Evolutionary conservation across 2,797 vertebrate genomes (phyloP).

Genomic region (Cichlasoma orientale): DNA sequence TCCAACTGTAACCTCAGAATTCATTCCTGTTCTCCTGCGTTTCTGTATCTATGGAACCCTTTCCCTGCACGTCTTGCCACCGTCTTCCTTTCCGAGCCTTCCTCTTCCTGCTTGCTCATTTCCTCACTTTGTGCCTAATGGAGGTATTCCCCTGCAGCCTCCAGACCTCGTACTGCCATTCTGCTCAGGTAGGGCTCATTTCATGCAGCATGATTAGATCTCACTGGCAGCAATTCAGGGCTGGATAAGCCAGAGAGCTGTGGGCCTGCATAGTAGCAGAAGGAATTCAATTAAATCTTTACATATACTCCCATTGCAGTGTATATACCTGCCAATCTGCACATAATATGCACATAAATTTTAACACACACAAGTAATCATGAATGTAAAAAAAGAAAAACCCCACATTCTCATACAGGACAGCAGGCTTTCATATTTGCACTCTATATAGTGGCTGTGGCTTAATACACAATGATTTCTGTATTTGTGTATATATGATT

Average conservation of each 20-base stretch:
- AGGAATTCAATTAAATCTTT: slow-evolving; percentile 77
- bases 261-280: slow-evolving; percentile 59
- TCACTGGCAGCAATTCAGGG: slow-evolving; percentile 73
- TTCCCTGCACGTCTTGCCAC: slow-evolving; percentile 6
- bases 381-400: neutral
- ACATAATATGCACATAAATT: neutral
- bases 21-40: neutral
- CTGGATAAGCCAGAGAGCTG: slow-evolving; percentile 67
- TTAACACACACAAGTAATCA: neutral
- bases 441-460: neutral
- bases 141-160: slow-evolving; percentile 70
- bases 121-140: slow-evolving; percentile 60
- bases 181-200: slow-evolving; percentile 75
- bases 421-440: neutral
- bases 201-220: slow-evolving; percentile 82
- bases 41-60: slow-evolving; percentile 15
- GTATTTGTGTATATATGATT: slow-evolving; percentile 13
- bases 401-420: neutral
- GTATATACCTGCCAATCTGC: slow-evolving; percentile 38
- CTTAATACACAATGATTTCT: slow-evolving; percentile 1
- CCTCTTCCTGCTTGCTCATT: slow-evolving; percentile 33
- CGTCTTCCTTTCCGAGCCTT: slow-evolving; percentile 47
- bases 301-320: slow-evolving; percentile 43
- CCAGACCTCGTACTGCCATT: slow-evolving; percentile 54
- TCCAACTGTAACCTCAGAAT: neutral